phyloP scores from a whole-genome alignment of 37 sponge, comb jelly and placozoan species.

The Beroe ovata region DNA sequence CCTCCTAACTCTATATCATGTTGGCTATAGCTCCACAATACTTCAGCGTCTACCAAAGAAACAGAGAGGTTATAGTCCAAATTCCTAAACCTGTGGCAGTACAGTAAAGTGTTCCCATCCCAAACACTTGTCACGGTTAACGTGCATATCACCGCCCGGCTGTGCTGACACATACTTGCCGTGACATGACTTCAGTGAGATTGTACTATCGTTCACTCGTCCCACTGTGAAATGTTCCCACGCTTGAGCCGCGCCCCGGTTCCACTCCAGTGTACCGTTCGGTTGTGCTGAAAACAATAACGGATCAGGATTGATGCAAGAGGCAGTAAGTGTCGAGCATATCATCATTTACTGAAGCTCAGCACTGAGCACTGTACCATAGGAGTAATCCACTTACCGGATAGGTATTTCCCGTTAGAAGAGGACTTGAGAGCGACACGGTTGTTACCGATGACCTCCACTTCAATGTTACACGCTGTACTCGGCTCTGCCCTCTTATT shows the following conservation, averaged over 20 bases:
- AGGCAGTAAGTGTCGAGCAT: no score
- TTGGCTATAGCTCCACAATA: no score
- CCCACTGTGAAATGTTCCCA: neutral
- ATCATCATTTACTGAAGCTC: no score
- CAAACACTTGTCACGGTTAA: neutral
- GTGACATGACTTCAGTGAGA: constrained; percentile 2
- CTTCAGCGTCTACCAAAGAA: no score
- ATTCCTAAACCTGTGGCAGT: no score
- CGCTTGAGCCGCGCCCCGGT: neutral
- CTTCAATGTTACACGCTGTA: neutral
- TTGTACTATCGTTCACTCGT: neutral
- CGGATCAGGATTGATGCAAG: no score
- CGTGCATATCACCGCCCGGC: neutral
- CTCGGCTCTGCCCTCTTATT: neutral
- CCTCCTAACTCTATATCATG: no score
- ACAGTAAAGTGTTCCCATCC: neutral
- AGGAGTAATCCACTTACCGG: constrained; percentile 13
- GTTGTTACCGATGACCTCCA: neutral
- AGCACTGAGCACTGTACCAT: no score
- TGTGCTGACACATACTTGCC: constrained; percentile 21
- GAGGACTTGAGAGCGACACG: constrained; percentile 56
- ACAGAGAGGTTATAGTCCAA: no score
- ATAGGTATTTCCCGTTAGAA: constrained; percentile 19
- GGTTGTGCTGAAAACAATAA: neutral
- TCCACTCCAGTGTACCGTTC: neutral